These are phyloP conservation scores for Upupa epops DNA, from an alignment of 2,113 vertebrate species.

Conservation along the genomic window DNA sequence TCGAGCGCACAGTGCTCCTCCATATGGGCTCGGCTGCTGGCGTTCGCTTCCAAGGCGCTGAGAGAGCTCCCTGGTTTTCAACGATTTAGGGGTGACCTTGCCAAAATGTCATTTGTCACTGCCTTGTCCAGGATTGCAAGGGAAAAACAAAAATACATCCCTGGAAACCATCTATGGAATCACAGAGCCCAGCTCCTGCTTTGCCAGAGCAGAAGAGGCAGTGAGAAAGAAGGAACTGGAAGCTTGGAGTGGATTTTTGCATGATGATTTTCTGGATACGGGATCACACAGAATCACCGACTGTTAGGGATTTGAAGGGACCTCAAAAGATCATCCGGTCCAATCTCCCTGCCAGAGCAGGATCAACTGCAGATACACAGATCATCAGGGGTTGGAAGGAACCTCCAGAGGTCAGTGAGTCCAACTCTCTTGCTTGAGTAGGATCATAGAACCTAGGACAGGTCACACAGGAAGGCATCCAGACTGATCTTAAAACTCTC, in stretches of 20 bases:
- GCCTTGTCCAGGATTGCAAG: neutral
- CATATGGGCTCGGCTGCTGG: slow-evolving; percentile 45
- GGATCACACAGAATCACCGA: no score
- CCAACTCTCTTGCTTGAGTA: no score
- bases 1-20: slow-evolving; percentile 42
- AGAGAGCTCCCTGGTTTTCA: slow-evolving; percentile 24
- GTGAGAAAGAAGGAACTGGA: neutral
- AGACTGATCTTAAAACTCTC: no score
- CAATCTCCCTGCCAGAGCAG: no score
- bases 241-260: neutral
- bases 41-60: neutral
- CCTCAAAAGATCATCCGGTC: no score
- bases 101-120: slow-evolving; percentile 36
- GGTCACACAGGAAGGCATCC: no score
- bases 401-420: no score
- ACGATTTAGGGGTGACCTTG: slow-evolving; percentile 41
- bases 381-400: no score
- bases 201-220: neutral
- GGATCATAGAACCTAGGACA: no score
- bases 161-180: neutral
- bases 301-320: no score
- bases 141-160: neutral
- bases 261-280: neutral
- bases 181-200: neutral
- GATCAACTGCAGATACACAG: no score